Evolutionary conservation across 2,888 invertebrate genomes (phyloP), one percentile per base, ranked within the genome.

Genomic region (Galerucella nymphaeae): DNA sequence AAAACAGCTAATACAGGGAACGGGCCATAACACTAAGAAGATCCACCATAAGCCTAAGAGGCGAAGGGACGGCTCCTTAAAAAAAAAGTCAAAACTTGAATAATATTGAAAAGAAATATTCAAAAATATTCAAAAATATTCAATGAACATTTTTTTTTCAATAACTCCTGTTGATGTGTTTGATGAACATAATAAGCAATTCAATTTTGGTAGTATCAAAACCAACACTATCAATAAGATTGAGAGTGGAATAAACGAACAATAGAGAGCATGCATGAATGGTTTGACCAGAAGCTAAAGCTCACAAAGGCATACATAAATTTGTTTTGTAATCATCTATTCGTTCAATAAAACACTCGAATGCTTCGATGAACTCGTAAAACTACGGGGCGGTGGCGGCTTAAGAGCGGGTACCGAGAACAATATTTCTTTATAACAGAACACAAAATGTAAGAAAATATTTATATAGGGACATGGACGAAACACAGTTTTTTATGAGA

Each of bases 301-400:
- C 38, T 61, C 67, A 59, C 58, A 66, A 45, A 45, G 45, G 66
- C 66, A 66, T 66, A 45, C 57, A 66, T n/a, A 67, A 67, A 59
- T 67, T 67, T 61, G 61, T 67, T 50, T 67, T 67, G 67, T 67
- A 67, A 59, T 67, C 67, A 67, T 61, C 20, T 61, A 67, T 67
- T 67, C 61, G 59, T 48, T 58, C 59, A 67, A 67, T 67, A 67
- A 67, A 67, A 67, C 67, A 50, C 59, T 55, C 59, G 13, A 61
- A 67, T 16, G 67, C 67, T 67, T 61, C 67, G 42, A 48, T 67
- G 67, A 58, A 61, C 67, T 67, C 48, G 45, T 61, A 59, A 48
- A 61, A 45, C 50, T 50, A 58, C 11, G 14, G 41, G 66, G 55
- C 53, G 53, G 53, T 53, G 3, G 53, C 53, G 53, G 53, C 16